A percentile compares a stretch with the other conserved stretches of the same genome.
These are phyloP conservation scores for Mythimna lalbum DNA, from an alignment of 2,888 invertebrate species.

Conservation along the genomic window DNA sequence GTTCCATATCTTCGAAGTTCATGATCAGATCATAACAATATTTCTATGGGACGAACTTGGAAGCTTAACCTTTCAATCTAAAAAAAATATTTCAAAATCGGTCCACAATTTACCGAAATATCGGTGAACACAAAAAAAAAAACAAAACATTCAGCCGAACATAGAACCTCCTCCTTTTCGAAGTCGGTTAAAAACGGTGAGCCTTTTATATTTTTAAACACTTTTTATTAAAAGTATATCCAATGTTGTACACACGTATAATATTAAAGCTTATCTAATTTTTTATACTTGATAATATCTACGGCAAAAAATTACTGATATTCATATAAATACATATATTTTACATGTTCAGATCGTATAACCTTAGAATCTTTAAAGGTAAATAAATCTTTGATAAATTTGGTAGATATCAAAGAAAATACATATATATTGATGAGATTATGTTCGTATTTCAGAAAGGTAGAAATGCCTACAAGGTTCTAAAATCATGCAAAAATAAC, in stretches of 20 bases:
- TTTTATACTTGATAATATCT: slow-evolving; percentile 7
- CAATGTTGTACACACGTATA: not conserved
- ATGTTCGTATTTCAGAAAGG: slow-evolving; percentile 26
- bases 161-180: no score
- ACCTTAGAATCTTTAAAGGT: slow-evolving; percentile 40
- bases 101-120: no score
- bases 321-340: slow-evolving; percentile 36
- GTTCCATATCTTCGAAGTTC: no score
- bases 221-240: not conserved
- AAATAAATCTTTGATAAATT: slow-evolving; percentile 55
- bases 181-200: no score
- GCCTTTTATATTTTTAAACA: not conserved
- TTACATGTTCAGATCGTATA: slow-evolving; percentile 37
- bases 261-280: slow-evolving; percentile 15
- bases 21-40: no score
- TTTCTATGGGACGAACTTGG: no score
- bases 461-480: slow-evolving; percentile 33
- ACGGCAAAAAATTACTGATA: slow-evolving; percentile 18
- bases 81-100: no score
- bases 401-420: slow-evolving; percentile 49
- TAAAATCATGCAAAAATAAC: slow-evolving; percentile 23
- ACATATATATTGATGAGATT: slow-evolving; percentile 48
- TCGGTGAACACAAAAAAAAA: no score
- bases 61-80: no score
- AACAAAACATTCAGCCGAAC: no score